Base-by-base conservation (phyloP, 2,113 vertebrate genomes). In the Candoia aspera region DNA sequence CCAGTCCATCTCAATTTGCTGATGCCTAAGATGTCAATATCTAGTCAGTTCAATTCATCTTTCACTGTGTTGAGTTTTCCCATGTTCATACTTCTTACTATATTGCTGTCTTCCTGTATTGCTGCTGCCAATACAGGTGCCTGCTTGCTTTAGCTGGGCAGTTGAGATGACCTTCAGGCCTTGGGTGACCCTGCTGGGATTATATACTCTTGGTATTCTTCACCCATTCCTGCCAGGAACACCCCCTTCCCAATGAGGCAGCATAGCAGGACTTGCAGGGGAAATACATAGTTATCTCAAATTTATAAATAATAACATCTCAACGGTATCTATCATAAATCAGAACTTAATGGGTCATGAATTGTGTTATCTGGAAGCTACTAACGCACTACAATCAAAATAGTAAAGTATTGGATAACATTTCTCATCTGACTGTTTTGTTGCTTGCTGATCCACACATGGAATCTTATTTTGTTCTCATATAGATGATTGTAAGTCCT, bases 361-460 rank as follows among this genome's bases (percentile, higher is more conserved):
- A 58, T 12, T 88, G 17, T 60, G 17, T 54, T n/a, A 4, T 60
- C 23, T 23, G 49, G 86, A 79, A 83, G 89, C 37, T 84, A 42
- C 46, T 88, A 1, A 86, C n/a, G 12, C 55, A 54, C 89, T 91
- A 54, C 55, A 54, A 62, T 29, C 55, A 57, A 91, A 93, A 84
- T 84, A 54, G 0, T 68, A 94, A 89, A 57, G 46, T 17, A 0
- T 33, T 53, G 49, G 33, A 6, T 4, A 0, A 0, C 8, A 0
- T 26, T 73, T 92, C 93, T 88, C 84, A 88, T 73, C 83, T 91
- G 49, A 87, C 84, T 57, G 10, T 23, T 59, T 83, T 89, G 0
- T 91, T 68, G 9, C 92, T 88, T 90, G 62, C 57, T 93, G 49
- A 55, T 84, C 55, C 55, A 84, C 24, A 62, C 19, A 88, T 9